Evolutionary conservation across 2,888 invertebrate species (phyloP), one percentile per base, ranked within the genome.

Genomic region (Terebella lapidaria): DNA sequence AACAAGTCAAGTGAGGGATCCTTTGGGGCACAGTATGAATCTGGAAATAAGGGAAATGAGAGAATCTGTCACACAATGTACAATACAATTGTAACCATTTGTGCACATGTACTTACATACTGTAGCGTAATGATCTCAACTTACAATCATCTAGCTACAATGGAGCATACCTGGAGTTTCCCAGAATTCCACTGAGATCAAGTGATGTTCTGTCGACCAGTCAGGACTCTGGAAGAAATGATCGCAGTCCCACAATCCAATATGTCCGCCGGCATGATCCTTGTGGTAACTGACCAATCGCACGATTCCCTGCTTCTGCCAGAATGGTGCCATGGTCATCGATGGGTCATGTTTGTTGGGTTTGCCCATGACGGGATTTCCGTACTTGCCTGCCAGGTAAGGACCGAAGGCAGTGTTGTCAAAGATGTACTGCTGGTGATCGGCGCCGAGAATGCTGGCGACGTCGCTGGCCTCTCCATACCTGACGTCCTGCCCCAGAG

Each of bases 161-260:
- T 10, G 42, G 10, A 15, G n/a, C 42, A 35, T 63, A 77, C 77
- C 78, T 71, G 76, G 76, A 53, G 76, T 71, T 60, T 76, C 74
- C 78, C 78, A 78, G 72, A 78, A 77, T 70, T 78, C 77, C 59
- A 75, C 76, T 28, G 75, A 73, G 26, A 77, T 70, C 42, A 78
- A 67, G 56, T 65, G 71, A 60, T 72, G 72, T 27, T 68, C 70
- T 10, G 67, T 69, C 25, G 74, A 73, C 75, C 76, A 76, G 67
- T 77, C 75, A 62, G 72, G 72, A 58, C 74, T 71, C 71, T 77
- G 70, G 66, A 74, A 70, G 62, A 78, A 76, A 59, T 75, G 75
- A 65, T 76, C 70, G 63, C 78, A 78, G 64, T 78, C 76, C 78
- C 78, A 78, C 63, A 78, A 71, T 64, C 72, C 78, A 61, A 77